These are phyloP conservation scores for Aleiodes leptofemur DNA, from an alignment of 2,888 invertebrate genomes.

Conservation along the genomic window DNA sequence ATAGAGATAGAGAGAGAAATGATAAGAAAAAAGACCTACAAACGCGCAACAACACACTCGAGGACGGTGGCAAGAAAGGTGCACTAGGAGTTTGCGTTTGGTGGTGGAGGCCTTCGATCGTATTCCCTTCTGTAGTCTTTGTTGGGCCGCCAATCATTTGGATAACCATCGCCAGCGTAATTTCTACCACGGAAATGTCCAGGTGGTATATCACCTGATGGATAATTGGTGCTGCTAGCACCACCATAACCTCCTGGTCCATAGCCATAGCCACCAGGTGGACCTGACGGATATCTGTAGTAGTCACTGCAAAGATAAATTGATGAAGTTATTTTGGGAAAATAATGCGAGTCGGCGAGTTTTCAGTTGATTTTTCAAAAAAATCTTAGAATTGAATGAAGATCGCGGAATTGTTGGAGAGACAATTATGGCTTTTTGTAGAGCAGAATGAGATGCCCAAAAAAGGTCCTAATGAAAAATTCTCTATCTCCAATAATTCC, in stretches of 20 bases:
- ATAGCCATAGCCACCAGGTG: constrained; percentile 74
- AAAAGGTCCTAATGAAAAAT: too few species aligned
- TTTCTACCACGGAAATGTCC: constrained; percentile 70
- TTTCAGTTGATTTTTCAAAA: too few species aligned
- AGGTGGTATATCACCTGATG: constrained; percentile 67
- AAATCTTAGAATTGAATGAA: too few species aligned
- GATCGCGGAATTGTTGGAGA: too few species aligned
- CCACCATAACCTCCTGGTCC: constrained; percentile 68
- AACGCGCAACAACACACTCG: constrained; percentile 65
- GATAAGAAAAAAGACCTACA: constrained; percentile 53
- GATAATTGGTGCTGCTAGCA: constrained; percentile 77
- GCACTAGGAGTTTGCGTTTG: constrained; percentile 74
- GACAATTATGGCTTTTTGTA: too few species aligned
- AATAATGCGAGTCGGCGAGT: not conserved
- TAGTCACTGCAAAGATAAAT: constrained; percentile 64
- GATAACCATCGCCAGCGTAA: constrained; percentile 68
- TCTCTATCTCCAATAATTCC: too few species aligned
- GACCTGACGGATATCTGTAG: constrained; percentile 76
- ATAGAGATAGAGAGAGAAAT: constrained; percentile 34
- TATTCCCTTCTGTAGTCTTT: constrained; percentile 79
- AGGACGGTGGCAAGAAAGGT: constrained; percentile 67
- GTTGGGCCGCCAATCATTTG: constrained; percentile 76
- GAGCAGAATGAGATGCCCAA: too few species aligned
- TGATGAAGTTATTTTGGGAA: not conserved
- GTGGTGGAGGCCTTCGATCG: constrained; percentile 81